A percentile compares a stretch with the other conserved stretches of the same genome.
Conservation (phyloP, 2,797 vertebrate species). For the Liasis olivaceus region DNA sequence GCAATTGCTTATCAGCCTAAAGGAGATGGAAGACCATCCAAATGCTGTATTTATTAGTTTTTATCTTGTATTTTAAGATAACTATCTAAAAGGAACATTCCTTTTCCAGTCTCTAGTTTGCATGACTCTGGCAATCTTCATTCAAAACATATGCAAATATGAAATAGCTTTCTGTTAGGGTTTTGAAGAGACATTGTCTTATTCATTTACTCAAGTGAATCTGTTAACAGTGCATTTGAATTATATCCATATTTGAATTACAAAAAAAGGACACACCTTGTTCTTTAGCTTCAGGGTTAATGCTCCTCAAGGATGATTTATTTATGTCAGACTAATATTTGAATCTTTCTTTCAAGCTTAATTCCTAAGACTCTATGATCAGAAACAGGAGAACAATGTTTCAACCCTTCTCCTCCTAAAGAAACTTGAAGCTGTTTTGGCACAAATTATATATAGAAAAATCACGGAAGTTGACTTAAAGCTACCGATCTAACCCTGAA, state of each 20-base stretch:
- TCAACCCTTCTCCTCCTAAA: neutral
- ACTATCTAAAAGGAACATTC: constrained; percentile 66
- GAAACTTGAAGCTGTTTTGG: neutral
- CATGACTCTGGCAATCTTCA: constrained; percentile 73
- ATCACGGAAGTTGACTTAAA: neutral
- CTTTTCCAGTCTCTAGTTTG: constrained; percentile 72
- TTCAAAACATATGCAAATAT: constrained; percentile 80
- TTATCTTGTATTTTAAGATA: constrained; percentile 57
- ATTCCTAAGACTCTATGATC: neutral
- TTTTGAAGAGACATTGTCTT: constrained; percentile 65
- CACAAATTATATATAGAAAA: constrained; percentile 5
- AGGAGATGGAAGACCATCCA: constrained; percentile 18
- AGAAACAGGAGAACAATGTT: neutral
- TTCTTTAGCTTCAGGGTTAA: constrained; percentile 32
- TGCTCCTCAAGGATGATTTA: constrained; percentile 3
- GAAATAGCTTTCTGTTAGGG: constrained; percentile 65
- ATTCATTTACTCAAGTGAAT: constrained; percentile 69
- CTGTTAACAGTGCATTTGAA: constrained; percentile 64
- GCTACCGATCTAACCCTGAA: neutral
- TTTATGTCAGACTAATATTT: constrained; percentile 36
- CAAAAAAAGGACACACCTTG: constrained; percentile 23
- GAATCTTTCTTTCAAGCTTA: neutral
- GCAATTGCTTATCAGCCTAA: constrained; percentile 32
- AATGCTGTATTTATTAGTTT: constrained; percentile 18
- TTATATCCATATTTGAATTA: constrained; percentile 69